Base-by-base conservation (phyloP, 1,140 invertebrate species). In the Drosophila mauritiana region DNA sequence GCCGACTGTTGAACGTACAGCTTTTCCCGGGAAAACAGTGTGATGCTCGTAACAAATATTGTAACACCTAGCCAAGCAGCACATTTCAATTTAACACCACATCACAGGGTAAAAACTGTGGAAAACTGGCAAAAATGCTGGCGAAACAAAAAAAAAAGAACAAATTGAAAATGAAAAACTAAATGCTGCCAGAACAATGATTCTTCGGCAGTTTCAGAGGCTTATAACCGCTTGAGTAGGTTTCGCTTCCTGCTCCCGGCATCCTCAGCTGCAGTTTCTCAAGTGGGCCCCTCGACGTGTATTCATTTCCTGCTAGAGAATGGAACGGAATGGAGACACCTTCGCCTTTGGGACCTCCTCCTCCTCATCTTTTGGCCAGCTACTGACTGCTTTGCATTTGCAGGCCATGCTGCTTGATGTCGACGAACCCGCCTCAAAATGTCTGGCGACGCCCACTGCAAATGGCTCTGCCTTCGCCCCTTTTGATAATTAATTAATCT, bases 161-260 rank as follows among this genome's bases (percentile, higher is more conserved):
- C 17, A 17, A 17, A 17, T 17, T 17, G 42, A 73, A 72, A 72
- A 70, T 57, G 65, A 70, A 70, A 72, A 57, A 39, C 67, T 57
- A 70, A 57, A 48, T 4, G 52, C 20, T 40, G 43, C 8, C 25
- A 72, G 68, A 72, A 72, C 68, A 72, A 70, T 70, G 67, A 39
- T 53, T 57, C 55, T 43, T 54, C 49, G 49, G 51, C 64, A 69
- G 58, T 62, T 52, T 20, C 57, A 42, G 39, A 73, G 75, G 75
- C 63, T 78, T 78, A 72, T 63, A 78, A 65, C 65, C 75, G 75
- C 75, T 78, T 64, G 64, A 78, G 57, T 78, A 57, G 75, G 63
- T 78, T 46, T 39, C 11, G 56, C 73, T 77, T 77, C 73, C 74
- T 77, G 51, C 63, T 78, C 17, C 27, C 37, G 4, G 17, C 48